These are phyloP conservation scores for Trachurus trachurus DNA, from an alignment of 2,797 vertebrate species.

Conservation along the genomic window DNA sequence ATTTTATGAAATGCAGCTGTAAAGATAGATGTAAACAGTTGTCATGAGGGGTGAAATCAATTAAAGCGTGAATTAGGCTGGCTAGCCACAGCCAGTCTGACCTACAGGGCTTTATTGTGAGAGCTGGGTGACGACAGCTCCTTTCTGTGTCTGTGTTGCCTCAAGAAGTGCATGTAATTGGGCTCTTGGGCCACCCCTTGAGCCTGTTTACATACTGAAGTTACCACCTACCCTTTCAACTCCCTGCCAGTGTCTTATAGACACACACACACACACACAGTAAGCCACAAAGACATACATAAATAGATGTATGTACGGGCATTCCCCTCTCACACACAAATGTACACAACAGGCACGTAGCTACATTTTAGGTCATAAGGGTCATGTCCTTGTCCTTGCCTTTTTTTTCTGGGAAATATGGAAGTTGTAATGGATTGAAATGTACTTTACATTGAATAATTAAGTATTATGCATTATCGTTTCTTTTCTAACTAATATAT, in stretches of 20 bases:
- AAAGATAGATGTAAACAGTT: conserved; percentile 29
- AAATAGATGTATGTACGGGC: conserved; percentile 15
- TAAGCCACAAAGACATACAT: conserved; percentile 32
- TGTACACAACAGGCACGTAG: conserved; percentile 2
- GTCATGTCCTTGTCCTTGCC: not conserved
- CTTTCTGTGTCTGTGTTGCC: conserved; percentile 69
- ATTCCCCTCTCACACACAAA: conserved; percentile 11
- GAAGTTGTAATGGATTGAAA: not conserved
- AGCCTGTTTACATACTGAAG: conserved; percentile 73
- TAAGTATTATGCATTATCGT: not conserved
- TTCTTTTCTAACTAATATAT: not conserved
- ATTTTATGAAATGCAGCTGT: conserved; percentile 29
- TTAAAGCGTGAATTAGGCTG: conserved; percentile 26
- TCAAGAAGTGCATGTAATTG: conserved; percentile 72
- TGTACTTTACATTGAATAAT: not conserved
- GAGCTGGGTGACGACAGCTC: conserved; percentile 55
- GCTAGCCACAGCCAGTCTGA: conserved; percentile 30
- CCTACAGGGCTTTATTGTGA: conserved; percentile 50
- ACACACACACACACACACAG: conserved; percentile 35
- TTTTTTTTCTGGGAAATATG: not conserved
- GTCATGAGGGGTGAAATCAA: conserved; percentile 30
- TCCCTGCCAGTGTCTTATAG: conserved; percentile 27
- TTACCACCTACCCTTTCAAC: conserved; percentile 52
- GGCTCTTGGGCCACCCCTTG: conserved; percentile 72
- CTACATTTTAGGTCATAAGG: conserved; percentile 4